A percentile compares a stretch with the other conserved stretches of the same genome.
Conservation (phyloP, 1,140 invertebrate genomes). For the Drosophila gunungcola region DNA sequence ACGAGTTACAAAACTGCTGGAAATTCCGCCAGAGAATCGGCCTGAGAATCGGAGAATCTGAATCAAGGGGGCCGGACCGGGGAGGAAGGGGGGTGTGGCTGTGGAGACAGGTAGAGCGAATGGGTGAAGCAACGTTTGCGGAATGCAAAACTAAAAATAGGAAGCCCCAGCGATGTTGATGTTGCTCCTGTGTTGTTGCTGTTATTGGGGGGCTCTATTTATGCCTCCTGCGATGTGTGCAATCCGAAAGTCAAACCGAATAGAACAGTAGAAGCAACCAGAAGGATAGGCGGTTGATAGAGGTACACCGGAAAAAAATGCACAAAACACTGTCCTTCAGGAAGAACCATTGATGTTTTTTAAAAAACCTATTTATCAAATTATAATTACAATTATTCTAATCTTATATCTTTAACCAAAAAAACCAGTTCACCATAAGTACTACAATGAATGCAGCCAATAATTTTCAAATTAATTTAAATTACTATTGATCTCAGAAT, state of each 20-base stretch:
- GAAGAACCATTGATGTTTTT: too few relatives aligned
- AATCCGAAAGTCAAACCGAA: slow-evolving; percentile 46
- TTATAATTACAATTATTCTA: too few relatives aligned
- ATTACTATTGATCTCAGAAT: too few relatives aligned
- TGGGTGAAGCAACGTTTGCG: slow-evolving; percentile 56
- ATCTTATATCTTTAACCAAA: too few relatives aligned
- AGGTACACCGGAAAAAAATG: not conserved
- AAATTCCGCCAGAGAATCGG: slow-evolving; percentile 55
- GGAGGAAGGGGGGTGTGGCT: not conserved
- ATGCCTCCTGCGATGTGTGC: slow-evolving; percentile 60
- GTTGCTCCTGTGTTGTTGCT: slow-evolving; percentile 39
- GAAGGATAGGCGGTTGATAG: slow-evolving; percentile 23
- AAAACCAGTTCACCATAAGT: too few relatives aligned
- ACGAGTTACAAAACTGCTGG: slow-evolving; percentile 80
- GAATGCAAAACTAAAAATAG: slow-evolving; percentile 64
- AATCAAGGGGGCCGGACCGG: slow-evolving; percentile 2
- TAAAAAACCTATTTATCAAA: too few relatives aligned
- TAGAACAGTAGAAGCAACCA: slow-evolving; percentile 27
- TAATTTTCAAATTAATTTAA: too few relatives aligned
- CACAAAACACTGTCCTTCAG: too few relatives aligned
- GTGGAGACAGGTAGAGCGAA: slow-evolving; percentile 29
- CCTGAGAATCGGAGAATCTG: slow-evolving; percentile 18
- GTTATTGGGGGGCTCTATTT: slow-evolving; percentile 61
- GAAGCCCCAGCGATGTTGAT: slow-evolving; percentile 38
- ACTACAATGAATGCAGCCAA: too few relatives aligned